Evolutionary conservation across 1,140 invertebrate genomes (phyloP).

Genomic region (Euborellia annulipes): DNA sequence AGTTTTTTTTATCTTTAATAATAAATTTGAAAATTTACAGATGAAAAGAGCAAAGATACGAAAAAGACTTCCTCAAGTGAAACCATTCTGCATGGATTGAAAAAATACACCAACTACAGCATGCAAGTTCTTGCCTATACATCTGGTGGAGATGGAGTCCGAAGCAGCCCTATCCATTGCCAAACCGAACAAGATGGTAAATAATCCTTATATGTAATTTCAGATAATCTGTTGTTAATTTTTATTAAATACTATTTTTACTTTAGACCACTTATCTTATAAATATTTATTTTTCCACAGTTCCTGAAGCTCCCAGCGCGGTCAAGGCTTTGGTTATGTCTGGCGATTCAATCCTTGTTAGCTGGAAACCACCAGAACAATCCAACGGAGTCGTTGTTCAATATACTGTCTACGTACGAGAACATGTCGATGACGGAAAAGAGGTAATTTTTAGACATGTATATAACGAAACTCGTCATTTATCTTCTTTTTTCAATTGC

Average conservation of each 20-base stretch:
- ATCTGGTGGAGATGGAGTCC: slow-evolving; percentile 87
- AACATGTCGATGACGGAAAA: slow-evolving; percentile 43
- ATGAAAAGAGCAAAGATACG: slow-evolving; percentile 79
- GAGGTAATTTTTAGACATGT: slow-evolving; percentile 13
- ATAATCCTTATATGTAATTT: neutral
- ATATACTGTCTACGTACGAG: slow-evolving; percentile 83
- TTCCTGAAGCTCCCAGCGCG: slow-evolving; percentile 78
- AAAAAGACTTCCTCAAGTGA: slow-evolving; percentile 84
- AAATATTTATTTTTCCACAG: slow-evolving; percentile 30
- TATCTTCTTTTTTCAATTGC: neutral
- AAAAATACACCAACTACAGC: slow-evolving; percentile 94
- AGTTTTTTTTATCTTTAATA: neutral
- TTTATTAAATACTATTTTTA: too few species aligned
- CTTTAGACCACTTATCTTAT: too few species aligned
- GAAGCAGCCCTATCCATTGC: slow-evolving; percentile 77
- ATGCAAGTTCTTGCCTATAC: slow-evolving; percentile 92
- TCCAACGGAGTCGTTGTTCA: slow-evolving; percentile 86
- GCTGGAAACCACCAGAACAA: slow-evolving; percentile 80
- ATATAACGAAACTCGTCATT: neutral
- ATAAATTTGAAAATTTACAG: slow-evolving; percentile 31
- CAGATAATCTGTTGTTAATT: too few species aligned
- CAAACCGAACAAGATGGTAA: slow-evolving; percentile 90
- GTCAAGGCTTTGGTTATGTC: slow-evolving; percentile 89
- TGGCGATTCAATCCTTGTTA: slow-evolving; percentile 74
- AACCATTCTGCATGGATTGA: slow-evolving; percentile 78